Percentiles rank a stretch among this genome's conserved stretches.
These are phyloP conservation scores for Heterodera filipjevi DNA, from an alignment of 2,888 invertebrate species.

Conservation along the genomic window DNA sequence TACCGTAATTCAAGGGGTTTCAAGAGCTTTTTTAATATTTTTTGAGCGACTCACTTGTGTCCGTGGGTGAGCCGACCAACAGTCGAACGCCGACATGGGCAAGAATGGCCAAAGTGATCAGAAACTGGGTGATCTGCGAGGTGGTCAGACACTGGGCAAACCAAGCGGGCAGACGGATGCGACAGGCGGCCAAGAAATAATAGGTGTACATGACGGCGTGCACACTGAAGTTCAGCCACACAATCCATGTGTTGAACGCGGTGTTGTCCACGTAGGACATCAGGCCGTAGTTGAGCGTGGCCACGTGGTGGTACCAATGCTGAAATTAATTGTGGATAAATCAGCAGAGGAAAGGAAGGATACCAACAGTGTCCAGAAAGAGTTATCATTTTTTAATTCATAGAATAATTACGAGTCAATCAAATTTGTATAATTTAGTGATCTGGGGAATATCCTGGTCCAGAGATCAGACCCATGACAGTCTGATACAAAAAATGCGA, in stretches of 20 bases:
- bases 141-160: slow-evolving; percentile 58
- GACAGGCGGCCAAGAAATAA: slow-evolving; percentile 45
- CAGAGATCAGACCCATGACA: no score
- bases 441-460: no score
- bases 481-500: no score
- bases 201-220: slow-evolving; percentile 47
- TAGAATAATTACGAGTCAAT: no score
- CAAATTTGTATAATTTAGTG: no score
- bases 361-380: no score
- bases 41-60: slow-evolving; percentile 40
- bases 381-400: no score
- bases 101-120: slow-evolving; percentile 57
- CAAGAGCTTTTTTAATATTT: background rate
- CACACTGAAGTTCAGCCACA: slow-evolving; percentile 60
- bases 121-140: slow-evolving; percentile 59
- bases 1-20: no score
- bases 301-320: slow-evolving; percentile 63
- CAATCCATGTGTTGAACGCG: slow-evolving; percentile 62
- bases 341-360: no score
- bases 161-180: slow-evolving; percentile 48
- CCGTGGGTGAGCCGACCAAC: slow-evolving; percentile 35
- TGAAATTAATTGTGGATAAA: no score
- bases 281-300: slow-evolving; percentile 61
- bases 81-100: slow-evolving; percentile 47
- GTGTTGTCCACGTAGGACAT: slow-evolving; percentile 44